Evolutionary conservation across 2,113 vertebrate genomes (phyloP).

Genomic region (Thinocorus orbignyianus): DNA sequence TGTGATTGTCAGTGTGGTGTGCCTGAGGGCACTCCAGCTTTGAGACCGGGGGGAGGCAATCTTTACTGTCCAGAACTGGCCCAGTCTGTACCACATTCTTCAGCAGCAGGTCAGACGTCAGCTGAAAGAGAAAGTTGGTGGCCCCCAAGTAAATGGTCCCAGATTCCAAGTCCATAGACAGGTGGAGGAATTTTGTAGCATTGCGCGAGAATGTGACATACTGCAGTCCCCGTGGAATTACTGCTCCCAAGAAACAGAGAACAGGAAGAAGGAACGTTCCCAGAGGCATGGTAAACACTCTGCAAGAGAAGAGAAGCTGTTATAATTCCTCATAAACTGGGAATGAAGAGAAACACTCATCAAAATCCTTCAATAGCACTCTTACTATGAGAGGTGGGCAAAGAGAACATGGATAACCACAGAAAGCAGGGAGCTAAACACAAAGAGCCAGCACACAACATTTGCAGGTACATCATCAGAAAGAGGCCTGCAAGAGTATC

Average conservation of each 20-base stretch:
- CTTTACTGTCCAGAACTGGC: constrained; percentile 89
- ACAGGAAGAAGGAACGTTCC: constrained; percentile 80
- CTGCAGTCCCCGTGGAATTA: constrained; percentile 52
- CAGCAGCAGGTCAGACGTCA: constrained; percentile 81
- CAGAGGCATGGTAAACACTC: constrained; percentile 90
- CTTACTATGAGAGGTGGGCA: not conserved
- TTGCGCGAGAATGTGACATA: constrained; percentile 80
- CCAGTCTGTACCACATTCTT: constrained; percentile 82
- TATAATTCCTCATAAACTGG: not conserved
- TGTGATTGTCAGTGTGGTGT: constrained; percentile 86
- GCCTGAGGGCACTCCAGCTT: constrained; percentile 89
- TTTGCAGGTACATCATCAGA: not conserved
- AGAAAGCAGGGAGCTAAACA: not conserved
- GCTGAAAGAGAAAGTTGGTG: constrained; percentile 90
- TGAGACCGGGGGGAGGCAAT: constrained; percentile 90
- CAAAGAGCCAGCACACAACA: not conserved
- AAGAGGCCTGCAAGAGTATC: not conserved
- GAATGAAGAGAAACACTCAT: not conserved
- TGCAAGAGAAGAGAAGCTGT: constrained; percentile 60
- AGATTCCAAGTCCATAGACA: constrained; percentile 82
- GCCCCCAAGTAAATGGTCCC: constrained; percentile 90
- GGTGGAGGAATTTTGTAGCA: constrained; percentile 86
- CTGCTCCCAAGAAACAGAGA: constrained; percentile 73
- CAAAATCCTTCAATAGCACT: not conserved
- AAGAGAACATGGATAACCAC: not conserved